A percentile compares a stretch with the other conserved stretches of the same genome.
These are phyloP conservation scores for Amiota communis DNA, from an alignment of 2,888 invertebrate genomes.

Conservation along the genomic window DNA sequence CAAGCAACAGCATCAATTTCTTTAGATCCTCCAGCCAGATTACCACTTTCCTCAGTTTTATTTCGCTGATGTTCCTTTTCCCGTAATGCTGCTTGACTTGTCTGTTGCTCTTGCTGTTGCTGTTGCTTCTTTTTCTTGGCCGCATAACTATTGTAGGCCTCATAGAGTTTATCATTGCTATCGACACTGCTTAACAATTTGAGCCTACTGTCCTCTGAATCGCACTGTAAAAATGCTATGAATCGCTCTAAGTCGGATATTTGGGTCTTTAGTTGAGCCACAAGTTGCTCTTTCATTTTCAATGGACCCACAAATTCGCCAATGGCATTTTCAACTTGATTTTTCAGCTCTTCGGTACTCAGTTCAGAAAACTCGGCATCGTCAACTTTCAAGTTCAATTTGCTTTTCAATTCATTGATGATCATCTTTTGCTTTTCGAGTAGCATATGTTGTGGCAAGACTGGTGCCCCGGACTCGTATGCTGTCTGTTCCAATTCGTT, in stretches of 20 bases:
- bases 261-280: slow-evolving; percentile 95
- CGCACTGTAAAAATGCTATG: slow-evolving; percentile 93
- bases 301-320: slow-evolving; percentile 93
- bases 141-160: slow-evolving; percentile 71
- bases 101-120: neutral
- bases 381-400: slow-evolving; percentile 89
- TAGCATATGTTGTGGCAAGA: slow-evolving; percentile 83
- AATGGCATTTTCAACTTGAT: slow-evolving; percentile 92
- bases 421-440: slow-evolving; percentile 92
- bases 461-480: slow-evolving; percentile 87
- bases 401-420: slow-evolving; percentile 88
- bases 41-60: neutral
- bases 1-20: neutral
- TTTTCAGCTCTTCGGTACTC: slow-evolving; percentile 86
- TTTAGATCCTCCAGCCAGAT: neutral
- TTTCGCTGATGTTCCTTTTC: neutral
- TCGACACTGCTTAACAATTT: slow-evolving; percentile 43
- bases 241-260: slow-evolving; percentile 97
- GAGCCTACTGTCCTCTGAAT: slow-evolving; percentile 74
- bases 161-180: slow-evolving; percentile 46
- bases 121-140: slow-evolving; percentile 65
- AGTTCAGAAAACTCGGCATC: slow-evolving; percentile 83
- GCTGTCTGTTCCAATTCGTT: slow-evolving; percentile 89
- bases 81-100: neutral
- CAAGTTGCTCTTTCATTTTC: slow-evolving; percentile 96